phyloP scores from a whole-genome alignment of 2,888 invertebrate species.

The Cheiracanthium punctorium region DNA sequence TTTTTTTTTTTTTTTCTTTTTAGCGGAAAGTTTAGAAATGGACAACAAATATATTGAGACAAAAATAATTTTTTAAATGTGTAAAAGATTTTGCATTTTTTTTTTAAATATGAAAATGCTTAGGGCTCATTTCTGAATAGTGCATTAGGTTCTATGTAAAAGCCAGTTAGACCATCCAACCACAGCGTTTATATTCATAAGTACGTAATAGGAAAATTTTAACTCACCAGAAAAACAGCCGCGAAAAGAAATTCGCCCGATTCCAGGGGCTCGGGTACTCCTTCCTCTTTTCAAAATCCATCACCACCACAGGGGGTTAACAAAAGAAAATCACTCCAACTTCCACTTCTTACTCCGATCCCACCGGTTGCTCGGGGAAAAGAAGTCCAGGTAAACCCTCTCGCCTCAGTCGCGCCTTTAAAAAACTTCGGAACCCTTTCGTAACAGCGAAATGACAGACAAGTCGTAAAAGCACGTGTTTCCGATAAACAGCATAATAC shows the following conservation, averaged over 20 bases:
- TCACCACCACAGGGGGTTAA: neutral
- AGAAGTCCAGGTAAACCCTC: neutral
- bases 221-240: slow-evolving; percentile 61
- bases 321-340: neutral
- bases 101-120: too few species aligned
- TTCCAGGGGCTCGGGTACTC: slow-evolving; percentile 55
- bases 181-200: too few species aligned
- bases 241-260: slow-evolving; percentile 52
- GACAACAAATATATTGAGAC: too few species aligned
- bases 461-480: slow-evolving; percentile 21
- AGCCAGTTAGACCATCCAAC: too few species aligned
- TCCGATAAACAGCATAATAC: slow-evolving; percentile 38
- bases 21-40: too few species aligned
- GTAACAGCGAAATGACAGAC: neutral
- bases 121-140: too few species aligned
- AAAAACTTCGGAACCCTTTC: neutral
- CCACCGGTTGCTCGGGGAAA: neutral
- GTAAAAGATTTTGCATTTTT: too few species aligned
- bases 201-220: too few species aligned
- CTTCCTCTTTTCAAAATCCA: slow-evolving; percentile 55
- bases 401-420: slow-evolving; percentile 22
- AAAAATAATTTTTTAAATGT: too few species aligned
- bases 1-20: too few species aligned
- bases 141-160: too few species aligned
- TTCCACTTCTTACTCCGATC: neutral